Evolutionary conservation across 2,888 invertebrate genomes (phyloP).

Genomic region (Trachelus iudaicus): DNA sequence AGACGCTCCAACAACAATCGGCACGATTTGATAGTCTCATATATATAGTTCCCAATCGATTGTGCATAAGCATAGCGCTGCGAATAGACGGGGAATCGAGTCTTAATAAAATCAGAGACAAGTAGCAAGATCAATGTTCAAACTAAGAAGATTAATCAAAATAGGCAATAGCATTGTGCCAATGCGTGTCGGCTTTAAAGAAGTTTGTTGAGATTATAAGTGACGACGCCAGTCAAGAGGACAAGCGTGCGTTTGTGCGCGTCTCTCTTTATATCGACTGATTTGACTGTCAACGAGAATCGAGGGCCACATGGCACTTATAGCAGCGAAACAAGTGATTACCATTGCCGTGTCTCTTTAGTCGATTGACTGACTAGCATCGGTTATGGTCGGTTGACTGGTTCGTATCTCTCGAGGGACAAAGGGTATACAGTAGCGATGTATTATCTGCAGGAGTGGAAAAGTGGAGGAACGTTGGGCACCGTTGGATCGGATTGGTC

Average conservation of each 20-base stretch:
- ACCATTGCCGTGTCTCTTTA: neutral
- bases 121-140: neutral
- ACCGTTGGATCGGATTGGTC: conserved; percentile 15
- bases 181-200: no score
- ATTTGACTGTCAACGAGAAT: neutral
- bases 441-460: neutral
- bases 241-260: neutral
- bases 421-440: neutral
- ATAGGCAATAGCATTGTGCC: neutral
- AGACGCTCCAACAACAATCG: neutral
- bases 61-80: neutral
- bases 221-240: neutral
- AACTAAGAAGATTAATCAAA: neutral
- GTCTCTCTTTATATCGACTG: neutral
- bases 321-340: neutral
- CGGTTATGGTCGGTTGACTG: neutral
- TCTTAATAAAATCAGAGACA: neutral
- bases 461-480: conserved; percentile 12
- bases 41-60: neutral
- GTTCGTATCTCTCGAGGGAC: neutral
- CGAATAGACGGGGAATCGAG: neutral
- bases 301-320: neutral
- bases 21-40: neutral
- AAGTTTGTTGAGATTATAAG: neutral
- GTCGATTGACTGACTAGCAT: neutral